phyloP scores from a whole-genome alignment of 2,113 vertebrate species.

The Oxyruncus cristatus region DNA sequence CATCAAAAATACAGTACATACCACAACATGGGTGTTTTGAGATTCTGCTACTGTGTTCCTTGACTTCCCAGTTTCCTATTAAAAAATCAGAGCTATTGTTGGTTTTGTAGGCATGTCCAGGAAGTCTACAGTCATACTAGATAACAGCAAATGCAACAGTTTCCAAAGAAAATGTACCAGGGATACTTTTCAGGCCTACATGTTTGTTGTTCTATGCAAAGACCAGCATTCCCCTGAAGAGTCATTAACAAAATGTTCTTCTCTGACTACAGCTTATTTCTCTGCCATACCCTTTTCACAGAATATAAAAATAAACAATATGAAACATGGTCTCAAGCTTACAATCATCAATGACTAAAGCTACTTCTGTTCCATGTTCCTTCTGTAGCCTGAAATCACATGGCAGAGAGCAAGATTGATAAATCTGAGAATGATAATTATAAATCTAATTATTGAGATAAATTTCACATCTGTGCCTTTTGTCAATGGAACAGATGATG shows the following conservation, averaged over 20 bases:
- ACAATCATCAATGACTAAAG: background rate
- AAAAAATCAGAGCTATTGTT: slow-evolving; percentile 9
- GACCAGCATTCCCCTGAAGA: background rate
- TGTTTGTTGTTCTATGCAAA: background rate
- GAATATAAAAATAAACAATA: background rate
- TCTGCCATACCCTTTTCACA: background rate
- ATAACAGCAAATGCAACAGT: background rate
- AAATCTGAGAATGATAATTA: slow-evolving; percentile 72
- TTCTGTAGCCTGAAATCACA: too few relatives aligned
- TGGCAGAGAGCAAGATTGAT: slow-evolving; percentile 35
- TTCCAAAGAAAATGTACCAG: background rate
- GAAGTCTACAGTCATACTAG: background rate
- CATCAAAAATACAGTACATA: background rate
- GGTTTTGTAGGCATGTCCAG: background rate
- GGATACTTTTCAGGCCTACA: background rate
- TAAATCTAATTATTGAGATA: slow-evolving; percentile 75
- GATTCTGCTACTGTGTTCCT: background rate
- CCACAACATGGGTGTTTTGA: background rate
- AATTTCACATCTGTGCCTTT: slow-evolving; percentile 71
- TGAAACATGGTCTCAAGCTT: slow-evolving; percentile 17
- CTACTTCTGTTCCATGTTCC: slow-evolving; percentile 28
- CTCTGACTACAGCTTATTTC: background rate
- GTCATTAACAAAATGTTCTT: background rate
- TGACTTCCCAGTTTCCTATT: background rate
- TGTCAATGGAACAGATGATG: slow-evolving; percentile 57